phyloP scores from a whole-genome alignment of 2,113 vertebrate genomes.

The Pterophyllum scalare region DNA sequence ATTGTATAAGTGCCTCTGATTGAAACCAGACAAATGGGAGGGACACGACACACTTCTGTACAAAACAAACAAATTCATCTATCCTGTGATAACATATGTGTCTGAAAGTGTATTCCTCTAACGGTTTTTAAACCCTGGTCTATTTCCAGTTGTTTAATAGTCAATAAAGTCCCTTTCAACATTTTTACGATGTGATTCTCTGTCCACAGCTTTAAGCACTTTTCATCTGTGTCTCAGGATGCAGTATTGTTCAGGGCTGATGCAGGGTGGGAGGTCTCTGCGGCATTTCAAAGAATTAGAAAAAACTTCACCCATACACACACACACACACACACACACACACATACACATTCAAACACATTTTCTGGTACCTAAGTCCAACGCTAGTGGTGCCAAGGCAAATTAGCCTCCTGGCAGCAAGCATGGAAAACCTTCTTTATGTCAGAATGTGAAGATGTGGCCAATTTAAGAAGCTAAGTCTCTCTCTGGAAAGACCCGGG shows the following conservation, averaged over 20 bases:
- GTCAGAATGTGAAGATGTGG: conserved; percentile 52
- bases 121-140: background rate
- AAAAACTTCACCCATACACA: conserved; percentile 35
- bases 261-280: conserved; percentile 72
- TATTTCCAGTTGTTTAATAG: background rate
- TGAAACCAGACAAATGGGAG: background rate
- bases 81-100: background rate
- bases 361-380: conserved; percentile 52
- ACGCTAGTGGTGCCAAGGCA: conserved; percentile 61
- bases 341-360: conserved; percentile 30
- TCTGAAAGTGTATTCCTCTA: background rate
- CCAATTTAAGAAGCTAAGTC: conserved; percentile 42
- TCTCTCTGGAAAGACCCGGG: conserved; percentile 34
- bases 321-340: conserved; percentile 26
- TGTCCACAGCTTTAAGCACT: background rate
- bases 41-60: background rate
- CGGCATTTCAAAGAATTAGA: conserved; percentile 52
- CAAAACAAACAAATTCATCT: background rate
- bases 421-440: conserved; percentile 58
- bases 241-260: conserved; percentile 28
- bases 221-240: conserved; percentile 40
- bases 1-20: background rate
- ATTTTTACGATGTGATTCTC: background rate
- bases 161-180: background rate
- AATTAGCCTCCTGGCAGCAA: conserved; percentile 66